phyloP scores from a whole-genome alignment of 2,113 vertebrate genomes.

The Tachycineta bicolor region DNA sequence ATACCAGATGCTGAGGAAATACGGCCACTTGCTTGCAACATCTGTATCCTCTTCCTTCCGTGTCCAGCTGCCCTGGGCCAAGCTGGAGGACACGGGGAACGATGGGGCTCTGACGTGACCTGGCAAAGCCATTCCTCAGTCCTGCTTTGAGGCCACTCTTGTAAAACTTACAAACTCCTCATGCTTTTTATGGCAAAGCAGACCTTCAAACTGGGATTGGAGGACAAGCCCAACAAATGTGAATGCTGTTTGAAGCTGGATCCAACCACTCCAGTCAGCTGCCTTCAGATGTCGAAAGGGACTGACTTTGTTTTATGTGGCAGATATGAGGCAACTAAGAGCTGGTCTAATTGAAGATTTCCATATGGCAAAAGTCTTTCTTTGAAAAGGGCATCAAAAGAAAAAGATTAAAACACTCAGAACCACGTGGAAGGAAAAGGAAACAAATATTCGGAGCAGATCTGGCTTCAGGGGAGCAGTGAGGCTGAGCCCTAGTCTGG shows the following conservation, averaged over 20 bases:
- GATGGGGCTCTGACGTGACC: not conserved
- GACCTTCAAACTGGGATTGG: not conserved
- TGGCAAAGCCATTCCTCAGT: not conserved
- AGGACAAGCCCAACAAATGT: not conserved
- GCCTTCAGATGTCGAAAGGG: not conserved
- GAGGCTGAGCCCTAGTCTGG: not conserved
- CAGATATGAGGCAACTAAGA: not conserved
- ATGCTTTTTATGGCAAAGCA: not conserved
- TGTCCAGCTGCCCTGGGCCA: fast-evolving
- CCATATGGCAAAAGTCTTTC: not conserved
- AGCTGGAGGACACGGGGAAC: not conserved
- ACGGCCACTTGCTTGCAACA: not conserved
- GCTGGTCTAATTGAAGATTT: not conserved
- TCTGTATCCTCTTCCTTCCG: not conserved
- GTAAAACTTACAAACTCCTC: not conserved
- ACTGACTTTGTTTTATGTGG: conserved; percentile 34
- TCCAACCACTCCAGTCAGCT: not conserved
- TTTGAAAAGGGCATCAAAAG: conserved; percentile 47
- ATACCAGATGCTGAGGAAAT: not conserved
- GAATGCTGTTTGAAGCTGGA: not conserved
- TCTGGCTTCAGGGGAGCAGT: not conserved
- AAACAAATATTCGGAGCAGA: not conserved
- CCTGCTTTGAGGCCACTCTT: not conserved
- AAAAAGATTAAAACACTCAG: not conserved
- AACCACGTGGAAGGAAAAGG: conserved; percentile 3